phyloP scores from a whole-genome alignment of 2,888 invertebrate species.

The Iselma pallidipennis region DNA sequence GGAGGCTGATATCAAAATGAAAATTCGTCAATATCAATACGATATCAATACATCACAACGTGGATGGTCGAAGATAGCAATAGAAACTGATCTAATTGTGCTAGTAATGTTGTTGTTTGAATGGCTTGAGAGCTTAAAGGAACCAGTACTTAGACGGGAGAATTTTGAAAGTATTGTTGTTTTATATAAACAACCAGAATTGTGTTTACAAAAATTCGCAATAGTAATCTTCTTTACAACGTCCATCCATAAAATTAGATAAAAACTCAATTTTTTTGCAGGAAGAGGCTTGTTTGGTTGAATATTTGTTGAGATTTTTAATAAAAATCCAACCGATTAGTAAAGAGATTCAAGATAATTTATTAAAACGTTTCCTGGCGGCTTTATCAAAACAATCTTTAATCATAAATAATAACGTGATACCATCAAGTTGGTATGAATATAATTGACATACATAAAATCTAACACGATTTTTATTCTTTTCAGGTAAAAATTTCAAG shows the following conservation, averaged over 20 bases:
- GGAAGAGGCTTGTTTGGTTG: slow-evolving; percentile 70
- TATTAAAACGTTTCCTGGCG: slow-evolving; percentile 68
- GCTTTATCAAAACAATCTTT: slow-evolving; percentile 70
- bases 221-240: slow-evolving; percentile 52
- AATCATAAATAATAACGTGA: slow-evolving; percentile 53
- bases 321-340: slow-evolving; percentile 67
- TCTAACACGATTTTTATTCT: neutral
- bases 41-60: slow-evolving; percentile 70
- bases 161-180: slow-evolving; percentile 70
- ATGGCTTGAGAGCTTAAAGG: slow-evolving; percentile 77
- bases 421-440: slow-evolving; percentile 53
- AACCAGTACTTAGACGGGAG: slow-evolving; percentile 67
- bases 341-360: slow-evolving; percentile 62
- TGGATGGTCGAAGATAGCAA: slow-evolving; percentile 67
- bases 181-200: slow-evolving; percentile 63
- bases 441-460: neutral
- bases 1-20: slow-evolving; percentile 60
- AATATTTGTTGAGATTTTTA: slow-evolving; percentile 72
- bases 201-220: slow-evolving; percentile 64
- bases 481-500: slow-evolving; percentile 55
- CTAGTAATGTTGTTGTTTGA: slow-evolving; percentile 70
- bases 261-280: slow-evolving; percentile 49
- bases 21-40: slow-evolving; percentile 60
- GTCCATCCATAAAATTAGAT: neutral
- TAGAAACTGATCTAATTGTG: slow-evolving; percentile 67